Conservation (phyloP, 2,888 invertebrate species). For the Ctenicera cuprea region DNA sequence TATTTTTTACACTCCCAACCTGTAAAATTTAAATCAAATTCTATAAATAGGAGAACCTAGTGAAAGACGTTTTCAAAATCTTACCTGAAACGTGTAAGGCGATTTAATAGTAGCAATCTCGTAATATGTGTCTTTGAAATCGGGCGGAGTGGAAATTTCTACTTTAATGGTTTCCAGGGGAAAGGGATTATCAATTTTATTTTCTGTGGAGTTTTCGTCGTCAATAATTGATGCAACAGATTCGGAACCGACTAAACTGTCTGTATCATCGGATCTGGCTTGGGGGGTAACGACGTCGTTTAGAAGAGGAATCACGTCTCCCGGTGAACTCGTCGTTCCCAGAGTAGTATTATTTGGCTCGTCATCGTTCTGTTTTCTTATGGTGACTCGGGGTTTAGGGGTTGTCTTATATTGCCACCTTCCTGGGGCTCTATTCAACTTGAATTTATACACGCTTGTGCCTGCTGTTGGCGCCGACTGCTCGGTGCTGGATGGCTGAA, state of each 20-base stretch:
- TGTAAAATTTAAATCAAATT: slow-evolving; percentile 69
- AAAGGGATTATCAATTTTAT: slow-evolving; percentile 78
- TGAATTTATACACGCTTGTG: slow-evolving; percentile 85
- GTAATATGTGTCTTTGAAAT: slow-evolving; percentile 89
- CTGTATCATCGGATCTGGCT: slow-evolving; percentile 74
- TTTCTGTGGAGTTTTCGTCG: slow-evolving; percentile 79
- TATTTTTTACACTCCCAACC: slow-evolving; percentile 91
- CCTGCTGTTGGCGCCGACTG: slow-evolving; percentile 73
- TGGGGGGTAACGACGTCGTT: slow-evolving; percentile 76
- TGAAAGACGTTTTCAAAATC: slow-evolving; percentile 38
- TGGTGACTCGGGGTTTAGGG: slow-evolving; percentile 89
- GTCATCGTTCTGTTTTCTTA: slow-evolving; percentile 81
- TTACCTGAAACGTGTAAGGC: slow-evolving; percentile 92
- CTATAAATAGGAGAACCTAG: slow-evolving; percentile 2
- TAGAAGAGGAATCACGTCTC: slow-evolving; percentile 60
- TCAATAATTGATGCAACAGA: slow-evolving; percentile 78
- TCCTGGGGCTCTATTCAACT: slow-evolving; percentile 87
- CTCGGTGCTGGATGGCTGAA: slow-evolving; percentile 73
- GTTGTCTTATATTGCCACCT: slow-evolving; percentile 95
- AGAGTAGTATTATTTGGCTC: slow-evolving; percentile 74
- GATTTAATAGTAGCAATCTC: slow-evolving; percentile 94
- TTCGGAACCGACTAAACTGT: slow-evolving; percentile 84
- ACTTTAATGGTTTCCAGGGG: slow-evolving; percentile 88
- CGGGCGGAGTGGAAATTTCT: slow-evolving; percentile 91
- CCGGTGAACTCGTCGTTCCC: slow-evolving; percentile 61